Evolutionary conservation across 1,140 invertebrate species (phyloP).

Genomic region (Chymomyza costata): DNA sequence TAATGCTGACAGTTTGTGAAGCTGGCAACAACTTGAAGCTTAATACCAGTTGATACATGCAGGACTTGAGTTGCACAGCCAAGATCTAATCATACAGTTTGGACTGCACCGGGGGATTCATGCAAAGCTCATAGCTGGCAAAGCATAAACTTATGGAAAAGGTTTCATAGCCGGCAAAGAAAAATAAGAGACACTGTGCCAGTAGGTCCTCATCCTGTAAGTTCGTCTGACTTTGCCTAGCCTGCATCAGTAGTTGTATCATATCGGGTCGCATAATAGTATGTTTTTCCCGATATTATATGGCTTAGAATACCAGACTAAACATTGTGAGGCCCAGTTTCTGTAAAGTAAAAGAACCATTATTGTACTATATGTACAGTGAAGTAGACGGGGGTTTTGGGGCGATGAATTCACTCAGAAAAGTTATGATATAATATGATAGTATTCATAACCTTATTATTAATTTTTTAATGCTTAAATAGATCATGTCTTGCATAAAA

Average conservation of each 20-base stretch:
- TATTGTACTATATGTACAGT: too few relatives aligned
- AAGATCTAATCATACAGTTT: conserved; percentile 78
- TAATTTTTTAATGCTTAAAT: too few relatives aligned
- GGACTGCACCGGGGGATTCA: conserved; percentile 77
- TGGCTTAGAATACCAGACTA: conserved; percentile 58
- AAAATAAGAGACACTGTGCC: conserved; percentile 77
- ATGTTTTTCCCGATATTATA: conserved; percentile 68
- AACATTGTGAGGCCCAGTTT: too few relatives aligned
- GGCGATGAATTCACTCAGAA: too few relatives aligned
- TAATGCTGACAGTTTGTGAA: conserved; percentile 50
- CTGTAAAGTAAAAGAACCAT: too few relatives aligned
- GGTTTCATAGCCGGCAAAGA: conserved; percentile 80
- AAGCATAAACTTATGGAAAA: conserved; percentile 76
- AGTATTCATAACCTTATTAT: too few relatives aligned
- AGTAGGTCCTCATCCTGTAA: conserved; percentile 79
- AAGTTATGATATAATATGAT: too few relatives aligned
- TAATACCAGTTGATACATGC: conserved; percentile 32
- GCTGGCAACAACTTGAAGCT: conserved; percentile 41
- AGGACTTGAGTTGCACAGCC: conserved; percentile 43
- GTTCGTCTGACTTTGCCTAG: conserved; percentile 21
- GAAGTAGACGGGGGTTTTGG: too few relatives aligned
- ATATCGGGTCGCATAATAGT: conserved; percentile 75
- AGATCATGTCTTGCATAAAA: too few relatives aligned
- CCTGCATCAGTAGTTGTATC: conserved; percentile 76
- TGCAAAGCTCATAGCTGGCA: conserved; percentile 76